These are phyloP conservation scores for Digitonthophagus gazella DNA, from an alignment of 2,888 invertebrate species.

Conservation along the genomic window DNA sequence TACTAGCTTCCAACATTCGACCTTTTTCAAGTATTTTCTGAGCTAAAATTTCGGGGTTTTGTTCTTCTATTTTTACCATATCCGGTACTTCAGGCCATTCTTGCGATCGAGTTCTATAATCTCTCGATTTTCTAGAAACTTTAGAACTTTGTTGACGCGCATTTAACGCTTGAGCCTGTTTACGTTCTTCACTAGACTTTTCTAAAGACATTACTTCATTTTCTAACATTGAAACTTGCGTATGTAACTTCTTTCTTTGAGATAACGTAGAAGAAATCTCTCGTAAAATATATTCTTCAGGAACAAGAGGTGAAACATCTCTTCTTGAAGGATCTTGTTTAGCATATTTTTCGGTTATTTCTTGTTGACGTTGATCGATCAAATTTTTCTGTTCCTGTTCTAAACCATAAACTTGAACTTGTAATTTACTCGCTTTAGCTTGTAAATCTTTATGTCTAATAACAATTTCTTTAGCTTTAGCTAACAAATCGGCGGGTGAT, in stretches of 20 bases:
- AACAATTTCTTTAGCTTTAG: slow-evolving; percentile 90
- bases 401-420: slow-evolving; percentile 74
- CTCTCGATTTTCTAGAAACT: slow-evolving; percentile 62
- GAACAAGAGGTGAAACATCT: slow-evolving; percentile 65
- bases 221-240: slow-evolving; percentile 76
- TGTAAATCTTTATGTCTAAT: slow-evolving; percentile 90
- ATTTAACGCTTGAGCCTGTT: slow-evolving; percentile 44
- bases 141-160: slow-evolving; percentile 43
- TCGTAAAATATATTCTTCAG: slow-evolving; percentile 78
- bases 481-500: slow-evolving; percentile 79
- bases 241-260: slow-evolving; percentile 80
- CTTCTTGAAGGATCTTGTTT: slow-evolving; percentile 55
- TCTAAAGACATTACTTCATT: slow-evolving; percentile 75
- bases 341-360: slow-evolving; percentile 70
- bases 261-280: slow-evolving; percentile 84
- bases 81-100: slow-evolving; percentile 92
- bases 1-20: slow-evolving; percentile 83
- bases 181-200: slow-evolving; percentile 65
- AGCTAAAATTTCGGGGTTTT: slow-evolving; percentile 85
- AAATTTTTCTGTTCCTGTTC: slow-evolving; percentile 76
- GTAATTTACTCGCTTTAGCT: slow-evolving; percentile 81
- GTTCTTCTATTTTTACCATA: slow-evolving; percentile 86
- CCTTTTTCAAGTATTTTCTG: slow-evolving; percentile 89
- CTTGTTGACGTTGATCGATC: slow-evolving; percentile 70
- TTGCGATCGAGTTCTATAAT: slow-evolving; percentile 77